A percentile compares a stretch with the other conserved stretches of the same genome.
Conservation (phyloP, 1,140 invertebrate species). For the Conus betulinus region DNA sequence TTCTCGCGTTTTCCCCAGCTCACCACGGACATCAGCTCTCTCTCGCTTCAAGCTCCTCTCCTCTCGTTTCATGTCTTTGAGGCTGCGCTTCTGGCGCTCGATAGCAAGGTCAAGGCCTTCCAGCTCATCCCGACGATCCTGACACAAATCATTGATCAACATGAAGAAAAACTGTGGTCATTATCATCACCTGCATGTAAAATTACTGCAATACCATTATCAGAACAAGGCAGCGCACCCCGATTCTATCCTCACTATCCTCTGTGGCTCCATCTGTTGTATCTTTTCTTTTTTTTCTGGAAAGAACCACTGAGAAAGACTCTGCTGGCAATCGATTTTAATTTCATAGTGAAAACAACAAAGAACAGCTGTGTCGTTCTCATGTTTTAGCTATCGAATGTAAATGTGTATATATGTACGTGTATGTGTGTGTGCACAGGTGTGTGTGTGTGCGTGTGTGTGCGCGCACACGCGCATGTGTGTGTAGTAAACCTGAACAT, state of each 20-base stretch:
- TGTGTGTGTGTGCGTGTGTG: too few species aligned
- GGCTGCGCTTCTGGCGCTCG: conserved; percentile 72
- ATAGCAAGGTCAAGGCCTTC: conserved; percentile 73
- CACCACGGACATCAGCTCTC: not conserved
- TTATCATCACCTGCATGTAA: not conserved
- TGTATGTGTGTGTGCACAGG: too few species aligned
- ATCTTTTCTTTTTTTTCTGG: not conserved
- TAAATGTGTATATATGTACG: too few species aligned
- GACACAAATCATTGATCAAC: not conserved
- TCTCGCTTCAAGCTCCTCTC: conserved; percentile 59
- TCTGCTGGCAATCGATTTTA: too few species aligned
- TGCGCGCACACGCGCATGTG: too few species aligned
- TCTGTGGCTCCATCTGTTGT: too few species aligned
- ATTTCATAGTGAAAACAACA: too few species aligned
- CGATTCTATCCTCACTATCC: not conserved
- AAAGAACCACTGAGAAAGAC: too few species aligned
- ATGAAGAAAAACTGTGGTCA: not conserved
- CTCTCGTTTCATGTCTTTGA: conserved; percentile 62
- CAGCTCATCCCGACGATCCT: conserved; percentile 71
- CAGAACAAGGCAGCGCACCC: not conserved
- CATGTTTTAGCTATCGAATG: too few species aligned
- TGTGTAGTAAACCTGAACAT: too few species aligned
- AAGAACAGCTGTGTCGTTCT: too few species aligned
- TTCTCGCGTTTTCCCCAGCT: conserved; percentile 14
- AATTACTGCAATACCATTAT: not conserved